Evolutionary conservation across 2,113 vertebrate species (phyloP), one percentile per base, ranked within the genome.

Genomic region (Pachyramphus minor): DNA sequence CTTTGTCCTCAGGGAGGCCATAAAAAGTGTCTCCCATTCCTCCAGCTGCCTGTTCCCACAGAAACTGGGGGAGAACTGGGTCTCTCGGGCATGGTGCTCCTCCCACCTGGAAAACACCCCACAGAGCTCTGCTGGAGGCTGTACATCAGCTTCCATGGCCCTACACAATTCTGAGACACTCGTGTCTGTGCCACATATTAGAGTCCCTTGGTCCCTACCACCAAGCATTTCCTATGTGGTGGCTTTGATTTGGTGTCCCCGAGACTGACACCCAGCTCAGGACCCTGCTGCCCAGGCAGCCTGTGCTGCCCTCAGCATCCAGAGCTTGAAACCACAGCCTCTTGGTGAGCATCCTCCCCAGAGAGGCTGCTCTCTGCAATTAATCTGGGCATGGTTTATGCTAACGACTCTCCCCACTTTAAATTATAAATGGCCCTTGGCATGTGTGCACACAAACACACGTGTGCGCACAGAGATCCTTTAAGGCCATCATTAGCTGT

Each of bases 401-500:
- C 95, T 95, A 95, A 95, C 18, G 45, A 92, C 74, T 94, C 78
- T 93, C 85, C 95, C 79, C 95, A 91, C 95, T 95, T 95, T 97
- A 96, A 97, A 97, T 97, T 95, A 97, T 97, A 96, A 96, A 97
- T 96, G 95, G 95, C 97, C 95, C 82, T 89, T 94, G 92, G 91
- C 95, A 81, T 93, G 94, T 94, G 87, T 95, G 86, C 94, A 97
- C 87, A 96, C 95, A 96, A 90, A 91, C 84, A 94, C 90, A 94
- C 53, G 64, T 96, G 95, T 37, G 6, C 8, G 41, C 14, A 1
- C 80, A 86, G 82, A 91, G 92, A 95, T 95, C 94, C 96, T 96
- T 96, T 95, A 95, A 96, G 96, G 95, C 96, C 93, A 97, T 97
- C 96, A 94, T 97, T 97, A 97, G 92, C 94, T 83, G 93, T 97